A percentile compares a stretch with the other conserved stretches of the same genome.
Evolutionary conservation across 2,797 vertebrate genomes (phyloP).

Genomic region (Aselliscus stoliczkanus): DNA sequence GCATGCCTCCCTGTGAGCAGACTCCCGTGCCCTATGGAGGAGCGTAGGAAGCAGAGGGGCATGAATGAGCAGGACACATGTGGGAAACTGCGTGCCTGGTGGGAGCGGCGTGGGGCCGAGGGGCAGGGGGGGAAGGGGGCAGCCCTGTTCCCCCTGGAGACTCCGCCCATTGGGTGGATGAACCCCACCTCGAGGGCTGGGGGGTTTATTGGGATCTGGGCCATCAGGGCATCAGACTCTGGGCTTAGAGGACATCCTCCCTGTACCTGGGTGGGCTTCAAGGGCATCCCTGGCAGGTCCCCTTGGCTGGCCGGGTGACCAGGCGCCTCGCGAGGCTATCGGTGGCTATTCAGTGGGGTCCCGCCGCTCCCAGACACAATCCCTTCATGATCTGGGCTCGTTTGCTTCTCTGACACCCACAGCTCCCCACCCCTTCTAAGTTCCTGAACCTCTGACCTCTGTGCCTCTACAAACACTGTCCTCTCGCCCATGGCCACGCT

Average conservation of each 20-base stretch:
- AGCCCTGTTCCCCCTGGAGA: neutral
- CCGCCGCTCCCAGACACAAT: neutral
- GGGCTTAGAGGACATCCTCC: neutral
- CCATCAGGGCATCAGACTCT: too few relatives aligned
- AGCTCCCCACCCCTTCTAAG: too few relatives aligned
- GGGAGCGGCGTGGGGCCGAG: neutral
- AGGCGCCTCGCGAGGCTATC: neutral
- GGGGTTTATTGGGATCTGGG: neutral
- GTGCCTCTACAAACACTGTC: neutral
- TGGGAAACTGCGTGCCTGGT: neutral
- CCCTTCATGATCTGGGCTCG: neutral
- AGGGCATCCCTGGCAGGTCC: neutral
- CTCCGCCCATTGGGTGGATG: neutral
- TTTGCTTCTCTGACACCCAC: neutral
- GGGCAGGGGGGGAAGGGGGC: neutral
- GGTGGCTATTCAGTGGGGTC: neutral
- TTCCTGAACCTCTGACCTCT: neutral
- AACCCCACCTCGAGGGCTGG: neutral
- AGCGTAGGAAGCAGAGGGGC: neutral
- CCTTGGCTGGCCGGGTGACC: neutral
- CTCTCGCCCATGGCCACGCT: too few relatives aligned
- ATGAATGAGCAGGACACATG: neutral
- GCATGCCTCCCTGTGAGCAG: neutral
- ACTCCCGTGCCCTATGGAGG: neutral
- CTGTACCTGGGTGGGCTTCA: neutral